Evolutionary conservation across 2,797 vertebrate species (phyloP), one percentile per base, ranked within the genome.

Genomic region (Catharus ustulatus): DNA sequence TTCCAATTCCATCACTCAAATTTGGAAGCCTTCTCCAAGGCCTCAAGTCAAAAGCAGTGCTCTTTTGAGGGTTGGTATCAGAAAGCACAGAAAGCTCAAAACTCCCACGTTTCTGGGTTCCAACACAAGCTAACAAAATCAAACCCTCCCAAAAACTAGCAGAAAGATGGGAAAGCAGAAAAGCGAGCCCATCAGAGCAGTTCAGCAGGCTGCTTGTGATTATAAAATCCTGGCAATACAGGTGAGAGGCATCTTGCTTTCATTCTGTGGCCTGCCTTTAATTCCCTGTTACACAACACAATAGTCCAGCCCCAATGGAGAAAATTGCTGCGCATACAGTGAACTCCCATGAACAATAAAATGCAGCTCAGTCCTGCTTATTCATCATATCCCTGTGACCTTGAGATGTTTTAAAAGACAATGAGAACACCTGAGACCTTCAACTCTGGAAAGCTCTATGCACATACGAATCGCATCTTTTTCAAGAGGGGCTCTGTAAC

Each of bases 341-440:
- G 57, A 94, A 67, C 86, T 93, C 51, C 58, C 36, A 80, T 1
- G 0, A 90, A 94, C 76, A 95, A 94, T 76, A 93, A 85, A 72
- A 59, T 15, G 36, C 52, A 48, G 32, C 84, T 87, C 74, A 69
- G 79, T 57, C 40, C 78, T 9, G 17, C 61, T 87, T 86, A 68
- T 89, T 92, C 73, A 80, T 93, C 88, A 34, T 23, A 79, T 59
- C 55, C 61, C 36, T 22, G 15, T 36, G 67, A 82, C 87, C 92
- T 51, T 94, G 80, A 59, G 52, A 30, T 74, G 32, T 87, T 86
- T 68, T 62, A 69, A 83, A 85, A 94, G 69, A 78, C 73, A 88
- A 61, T 79, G 48, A 84, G 87, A 97, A 74, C 83, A 92, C 87
- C 84, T 61, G 85, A 95, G 83, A 89, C 38, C 19, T 84, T 49